Base-by-base conservation (phyloP, 1,140 invertebrate species). In the Notospermus geniculatus region DNA sequence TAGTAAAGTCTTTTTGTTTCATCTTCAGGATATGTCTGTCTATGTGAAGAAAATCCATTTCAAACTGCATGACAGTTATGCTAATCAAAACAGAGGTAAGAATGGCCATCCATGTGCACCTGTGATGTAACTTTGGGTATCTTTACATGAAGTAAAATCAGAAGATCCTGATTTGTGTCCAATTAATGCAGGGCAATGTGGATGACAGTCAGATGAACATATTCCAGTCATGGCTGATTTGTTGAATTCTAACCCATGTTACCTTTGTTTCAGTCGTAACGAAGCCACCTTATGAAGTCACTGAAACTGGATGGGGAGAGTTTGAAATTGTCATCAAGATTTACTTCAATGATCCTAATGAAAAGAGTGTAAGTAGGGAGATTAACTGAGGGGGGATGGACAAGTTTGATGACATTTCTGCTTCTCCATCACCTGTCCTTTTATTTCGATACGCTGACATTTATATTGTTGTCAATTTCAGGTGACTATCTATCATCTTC, bases 301-400 rank as follows among this genome's bases (percentile, higher is more conserved):
- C 90, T 0, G 97, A 99, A 83, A 99, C 97, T 55, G 97, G 97
- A 1, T 99, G 97, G 97, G 97, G 97, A 71, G 97, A 99, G 83
- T 99, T 99, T 83, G 97, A 99, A 83, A 91, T 99, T 68, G 90
- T 94, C 28, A 98, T 99, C 23, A 98, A 98, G 80, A 93, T 99
- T 59, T 95, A 94, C 82, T 99, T 99, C 74, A 88, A 93, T 75
- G 97, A 99, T 85, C 90, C 92, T 5, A 96, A 95, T 79, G 97
- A 98, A 83, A 85, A 92, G 82, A 91, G 92, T 30, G 95, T 95
- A 82, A 88, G 86, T 86, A 53, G 50, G 32, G 17, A 7, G 5
- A 23, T 19, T 7, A 50, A 50, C 46, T 36, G 32, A n/a, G n/a
- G n/a, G n/a, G n/a, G n/a, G n/a, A n/a, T n/a, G n/a, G n/a, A n/a